Base-by-base conservation (phyloP, 2,888 invertebrate genomes). In the Ochropleura leucogaster region DNA sequence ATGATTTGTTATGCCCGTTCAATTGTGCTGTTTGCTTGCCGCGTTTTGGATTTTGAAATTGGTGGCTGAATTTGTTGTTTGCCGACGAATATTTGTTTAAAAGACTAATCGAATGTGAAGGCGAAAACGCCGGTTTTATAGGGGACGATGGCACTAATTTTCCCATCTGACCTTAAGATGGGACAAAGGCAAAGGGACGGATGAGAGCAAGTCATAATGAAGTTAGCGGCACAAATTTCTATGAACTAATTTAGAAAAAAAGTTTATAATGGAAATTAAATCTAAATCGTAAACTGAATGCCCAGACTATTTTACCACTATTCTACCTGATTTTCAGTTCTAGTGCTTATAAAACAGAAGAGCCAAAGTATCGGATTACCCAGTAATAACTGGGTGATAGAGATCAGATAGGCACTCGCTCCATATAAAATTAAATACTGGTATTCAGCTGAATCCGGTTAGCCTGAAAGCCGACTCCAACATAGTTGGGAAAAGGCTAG, bases 1-100 rank as follows among this genome's bases (percentile, higher is more conserved):
- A 88, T 87, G 87, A 88, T 88, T 86, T 88, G 88, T 87, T 76
- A 74, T 77, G 86, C 76, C 53, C 68, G 85, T 83, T 80, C 78
- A 76, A 85, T 80, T 82, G 77, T 72, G 40, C 72, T 20, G 62
- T 20, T 20, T 62, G n/a, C 44, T 44, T 20, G 44, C 63, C 60
- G 30, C 53, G 76, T 72, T 70, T 55, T 47, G 20, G 30, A 14
- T 68, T 68, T 70, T 60, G 60, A 47, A 46, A 55, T 72, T 53
- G 6, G 55, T 51, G 7, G 14, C 9, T 53, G 16, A 67, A 66
- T 75, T 63, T 2, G 8, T 53, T 49, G 44, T 14, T 49, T 51
- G 7, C 30, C 3, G 16, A 40, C 16, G 1, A 20, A 16, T 20
- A 9, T 47, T 30, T 0, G 8, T 59, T 30, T 30, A 30, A 57